Evolutionary conservation across 1,140 invertebrate species (phyloP), one percentile per base, ranked within the genome.

Genomic region (Lerema accius): DNA sequence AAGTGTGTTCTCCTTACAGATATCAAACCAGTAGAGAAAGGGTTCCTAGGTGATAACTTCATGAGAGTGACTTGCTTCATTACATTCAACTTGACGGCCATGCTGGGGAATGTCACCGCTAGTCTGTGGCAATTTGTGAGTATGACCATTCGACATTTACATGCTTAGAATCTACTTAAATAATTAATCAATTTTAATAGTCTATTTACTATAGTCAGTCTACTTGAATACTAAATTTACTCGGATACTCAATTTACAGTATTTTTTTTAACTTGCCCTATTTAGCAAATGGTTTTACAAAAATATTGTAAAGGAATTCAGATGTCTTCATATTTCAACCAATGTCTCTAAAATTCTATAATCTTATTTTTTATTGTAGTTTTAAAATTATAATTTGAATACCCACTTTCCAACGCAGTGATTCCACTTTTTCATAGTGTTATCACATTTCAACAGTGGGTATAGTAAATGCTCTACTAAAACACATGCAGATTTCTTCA

Each of bases 51-150:
- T 0, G 84, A 93, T 0, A 95, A 95, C 77, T 99, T 96, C 82
- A 90, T 90, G 1, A 91, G 93, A 9, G 84, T 99, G 1, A 96
- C 95, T 37, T 99, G 98, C 80, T 99, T 98, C 89, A 83, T 99
- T 3, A 98, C 96, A 7, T 99, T 99, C 88, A 99, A 99, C 81
- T 76, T 98, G 1, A 96, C 94, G 71, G 98, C 98, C 2, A 97
- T 98, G 94, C 69, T 99, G 3, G 99, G 99, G 17, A 99, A 97
- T 82, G 93, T 95, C 43, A 87, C 97, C 0, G 96, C 98, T 0
- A 96, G 95, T 39, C 93, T 94, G 59, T 88, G 95, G 43, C 94
- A 94, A 83, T 96, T 95, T 94, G 97, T 97, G 93, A 94, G 93
- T 91, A 65, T 50, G 28, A 23, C 15, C 49, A 19, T 50, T 50